phyloP scores from a whole-genome alignment of 1,140 invertebrate genomes.

The Trichoplusia ni region DNA sequence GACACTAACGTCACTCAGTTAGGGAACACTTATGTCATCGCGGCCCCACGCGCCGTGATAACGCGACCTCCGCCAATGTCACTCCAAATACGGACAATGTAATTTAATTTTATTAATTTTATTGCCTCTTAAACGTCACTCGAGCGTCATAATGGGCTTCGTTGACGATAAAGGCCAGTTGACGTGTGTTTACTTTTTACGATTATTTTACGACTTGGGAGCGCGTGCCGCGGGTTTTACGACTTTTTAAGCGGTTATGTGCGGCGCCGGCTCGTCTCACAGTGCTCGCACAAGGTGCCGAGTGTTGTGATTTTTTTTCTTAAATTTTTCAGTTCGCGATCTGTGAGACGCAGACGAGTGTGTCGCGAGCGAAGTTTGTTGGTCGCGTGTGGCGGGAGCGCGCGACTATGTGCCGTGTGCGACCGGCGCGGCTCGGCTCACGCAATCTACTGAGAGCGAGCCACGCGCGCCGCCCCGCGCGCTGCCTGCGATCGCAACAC shows the following conservation, averaged over 20 bases:
- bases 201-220: constrained; percentile 79
- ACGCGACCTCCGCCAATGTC: constrained; percentile 74
- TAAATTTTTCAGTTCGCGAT: constrained; percentile 44
- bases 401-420: constrained; percentile 56
- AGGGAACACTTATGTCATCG: constrained; percentile 76
- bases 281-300: constrained; percentile 41
- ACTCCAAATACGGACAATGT: constrained; percentile 62
- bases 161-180: constrained; percentile 74
- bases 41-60: constrained; percentile 72
- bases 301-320: constrained; percentile 47
- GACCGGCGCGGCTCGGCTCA: constrained; percentile 74
- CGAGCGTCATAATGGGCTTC: constrained; percentile 78
- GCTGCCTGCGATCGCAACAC: constrained; percentile 64
- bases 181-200: constrained; percentile 81
- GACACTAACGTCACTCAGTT: constrained; percentile 72
- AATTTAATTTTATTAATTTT: constrained; percentile 79
- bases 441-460: constrained; percentile 73
- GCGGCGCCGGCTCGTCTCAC: constrained; percentile 53
- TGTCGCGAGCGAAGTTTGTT: constrained; percentile 71
- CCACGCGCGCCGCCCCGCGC: constrained; percentile 71
- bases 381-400: constrained; percentile 60
- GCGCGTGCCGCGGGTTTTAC: constrained; percentile 75
- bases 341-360: constrained; percentile 42
- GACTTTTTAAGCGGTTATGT: constrained; percentile 72
- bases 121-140: constrained; percentile 80